phyloP scores from a whole-genome alignment of 2,113 vertebrate species.

The Callorhinus ursinus region DNA sequence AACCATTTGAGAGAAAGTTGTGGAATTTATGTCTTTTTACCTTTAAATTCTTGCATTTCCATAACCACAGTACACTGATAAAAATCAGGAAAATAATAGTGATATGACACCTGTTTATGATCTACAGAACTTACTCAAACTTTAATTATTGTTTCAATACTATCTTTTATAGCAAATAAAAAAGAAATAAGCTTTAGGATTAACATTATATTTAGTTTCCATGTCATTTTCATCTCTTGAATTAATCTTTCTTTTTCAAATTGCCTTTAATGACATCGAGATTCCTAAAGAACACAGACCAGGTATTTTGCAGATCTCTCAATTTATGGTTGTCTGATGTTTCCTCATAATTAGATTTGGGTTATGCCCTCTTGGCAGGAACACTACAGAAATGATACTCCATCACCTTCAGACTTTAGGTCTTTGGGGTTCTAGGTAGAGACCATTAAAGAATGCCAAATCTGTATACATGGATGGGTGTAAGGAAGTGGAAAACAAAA shows the following conservation, averaged over 20 bases:
- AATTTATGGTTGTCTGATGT: neutral
- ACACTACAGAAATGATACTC: neutral
- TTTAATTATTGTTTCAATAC: neutral
- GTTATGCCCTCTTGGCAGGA: neutral
- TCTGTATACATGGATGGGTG: neutral
- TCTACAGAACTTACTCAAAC: neutral
- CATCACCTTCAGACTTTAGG: neutral
- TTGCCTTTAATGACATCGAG: neutral
- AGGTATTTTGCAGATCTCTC: neutral
- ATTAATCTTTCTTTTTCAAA: neutral
- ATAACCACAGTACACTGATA: neutral
- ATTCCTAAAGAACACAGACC: neutral
- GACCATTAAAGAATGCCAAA: neutral
- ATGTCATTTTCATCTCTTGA: neutral
- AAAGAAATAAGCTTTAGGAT: neutral
- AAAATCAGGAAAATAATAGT: constrained; percentile 12
- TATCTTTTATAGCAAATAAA: neutral
- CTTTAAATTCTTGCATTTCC: neutral
- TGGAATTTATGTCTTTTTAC: neutral
- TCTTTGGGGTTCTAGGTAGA: neutral
- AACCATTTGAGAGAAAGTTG: neutral
- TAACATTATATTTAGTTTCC: neutral
- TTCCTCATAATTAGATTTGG: neutral
- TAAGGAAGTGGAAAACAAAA: neutral
- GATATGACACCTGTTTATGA: neutral